Evolutionary conservation across 2,888 invertebrate species (phyloP), one percentile per base, ranked within the genome.

Genomic region (Muscina levida): DNA sequence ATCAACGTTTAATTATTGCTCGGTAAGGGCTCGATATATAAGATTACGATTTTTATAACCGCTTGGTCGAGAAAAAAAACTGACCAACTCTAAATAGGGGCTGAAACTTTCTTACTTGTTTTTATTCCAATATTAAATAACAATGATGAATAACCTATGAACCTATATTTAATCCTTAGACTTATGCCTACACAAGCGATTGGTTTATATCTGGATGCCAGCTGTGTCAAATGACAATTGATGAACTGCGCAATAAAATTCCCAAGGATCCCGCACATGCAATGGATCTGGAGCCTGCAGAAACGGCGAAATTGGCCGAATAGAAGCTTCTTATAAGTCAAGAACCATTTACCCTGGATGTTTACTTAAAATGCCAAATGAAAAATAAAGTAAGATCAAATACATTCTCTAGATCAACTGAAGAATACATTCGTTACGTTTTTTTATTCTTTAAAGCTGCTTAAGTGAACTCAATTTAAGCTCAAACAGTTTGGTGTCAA

Each of bases 181-280:
- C 91, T 0, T 93, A 94, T 4, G 92, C 97, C 0, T 93, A 93
- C 83, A 88, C 96, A 2, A 92, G 93, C 0, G 95, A 96, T 85
- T 98, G 98, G 96, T 92, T 92, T 59, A 93, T 97, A 62, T 93
- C 92, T 10, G 97, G 97, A 0, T 90, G 92, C 56, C 92, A 95
- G 82, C 91, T 98, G 1, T 95, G 95, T 86, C 91, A 93, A 1
- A 75, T 87, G 82, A 84, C 84, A 44, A 87, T 89, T 77, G 90
- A 91, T 72, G 94, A 95, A 83, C 96, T 96, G 88, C 92, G 93
- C 78, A 91, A 92, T 73, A 94, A 94, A 88, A 93, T 96, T 19
- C 87, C 88, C 0, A 92, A 93, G 0, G 98, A 98, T 89, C 95
- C 96, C 0, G 0, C 98, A 98, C 91, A 93, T 98, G 72, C 97